Percentiles rank a stretch among this genome's conserved stretches.
These are phyloP conservation scores for Drosophila athabasca DNA, from an alignment of 1,140 invertebrate genomes.

Conservation along the genomic window DNA sequence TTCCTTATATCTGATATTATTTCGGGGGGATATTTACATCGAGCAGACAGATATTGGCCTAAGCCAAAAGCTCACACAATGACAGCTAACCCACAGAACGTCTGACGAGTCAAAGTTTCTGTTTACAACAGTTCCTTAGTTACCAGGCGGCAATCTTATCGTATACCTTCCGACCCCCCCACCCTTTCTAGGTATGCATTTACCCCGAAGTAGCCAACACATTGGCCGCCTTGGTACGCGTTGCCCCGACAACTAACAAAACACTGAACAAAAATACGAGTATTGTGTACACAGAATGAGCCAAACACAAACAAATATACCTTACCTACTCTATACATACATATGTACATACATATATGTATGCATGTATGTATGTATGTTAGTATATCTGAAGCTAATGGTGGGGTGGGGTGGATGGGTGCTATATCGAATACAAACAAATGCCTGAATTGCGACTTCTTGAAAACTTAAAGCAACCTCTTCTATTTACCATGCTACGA, in stretches of 20 bases:
- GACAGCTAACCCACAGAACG: no score
- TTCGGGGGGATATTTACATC: no score
- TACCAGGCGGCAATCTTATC: conserved; percentile 38
- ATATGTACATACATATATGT: no score
- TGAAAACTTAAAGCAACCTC: conserved; percentile 11
- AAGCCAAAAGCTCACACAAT: no score
- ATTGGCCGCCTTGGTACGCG: background rate
- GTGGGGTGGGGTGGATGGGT: conserved; percentile 8
- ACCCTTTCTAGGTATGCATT: background rate
- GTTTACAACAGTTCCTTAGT: conserved; percentile 20
- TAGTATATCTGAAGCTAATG: no score
- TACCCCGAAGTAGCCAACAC: conserved; percentile 7
- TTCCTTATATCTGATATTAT: no score
- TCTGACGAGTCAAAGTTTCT: background rate
- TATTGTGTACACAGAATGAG: conserved; percentile 18
- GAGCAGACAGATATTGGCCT: no score
- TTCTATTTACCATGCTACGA: conserved; percentile 14
- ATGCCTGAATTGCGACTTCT: conserved; percentile 15
- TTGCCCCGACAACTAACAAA: conserved; percentile 31
- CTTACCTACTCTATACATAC: no score
- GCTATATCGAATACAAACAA: conserved; percentile 24
- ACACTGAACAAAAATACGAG: background rate
- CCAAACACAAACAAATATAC: conserved; percentile 20
- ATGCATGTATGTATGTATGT: conserved; percentile 1
- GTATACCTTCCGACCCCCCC: conserved; percentile 10